phyloP scores from a whole-genome alignment of 2,888 invertebrate species.

The Lutraria lutraria region DNA sequence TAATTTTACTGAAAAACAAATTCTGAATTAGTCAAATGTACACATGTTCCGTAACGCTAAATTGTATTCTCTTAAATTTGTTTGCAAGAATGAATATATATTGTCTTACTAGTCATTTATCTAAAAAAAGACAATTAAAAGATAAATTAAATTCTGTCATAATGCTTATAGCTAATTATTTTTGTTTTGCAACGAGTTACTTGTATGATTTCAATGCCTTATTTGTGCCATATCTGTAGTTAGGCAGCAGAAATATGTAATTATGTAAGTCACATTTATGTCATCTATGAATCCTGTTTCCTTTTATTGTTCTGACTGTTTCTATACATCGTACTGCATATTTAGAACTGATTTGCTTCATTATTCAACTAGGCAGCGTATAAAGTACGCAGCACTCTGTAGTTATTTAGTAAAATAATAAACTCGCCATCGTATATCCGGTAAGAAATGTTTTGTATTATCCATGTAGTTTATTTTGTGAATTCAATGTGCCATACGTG shows the following conservation, averaged over 20 bases:
- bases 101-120: too few relatives aligned
- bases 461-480: not conserved
- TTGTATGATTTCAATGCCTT: too few relatives aligned
- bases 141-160: too few relatives aligned
- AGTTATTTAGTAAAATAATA: not conserved
- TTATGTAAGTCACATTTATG: too few relatives aligned
- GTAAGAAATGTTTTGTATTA: not conserved
- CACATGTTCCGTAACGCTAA: not conserved
- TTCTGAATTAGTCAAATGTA: not conserved
- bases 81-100: too few relatives aligned
- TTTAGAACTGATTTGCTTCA: not conserved
- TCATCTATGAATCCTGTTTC: too few relatives aligned
- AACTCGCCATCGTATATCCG: not conserved
- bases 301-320: not conserved
- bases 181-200: too few relatives aligned
- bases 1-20: not conserved
- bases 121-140: too few relatives aligned
- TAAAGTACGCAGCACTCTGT: not conserved
- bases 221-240: too few relatives aligned
- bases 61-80: not conserved
- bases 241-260: too few relatives aligned
- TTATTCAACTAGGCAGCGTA: not conserved
- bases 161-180: too few relatives aligned
- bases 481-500: slow-evolving; percentile 16
- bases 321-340: not conserved